These are phyloP conservation scores for Metridium senile DNA, from an alignment of 92 coral and sea anemone genomes.

Conservation along the genomic window DNA sequence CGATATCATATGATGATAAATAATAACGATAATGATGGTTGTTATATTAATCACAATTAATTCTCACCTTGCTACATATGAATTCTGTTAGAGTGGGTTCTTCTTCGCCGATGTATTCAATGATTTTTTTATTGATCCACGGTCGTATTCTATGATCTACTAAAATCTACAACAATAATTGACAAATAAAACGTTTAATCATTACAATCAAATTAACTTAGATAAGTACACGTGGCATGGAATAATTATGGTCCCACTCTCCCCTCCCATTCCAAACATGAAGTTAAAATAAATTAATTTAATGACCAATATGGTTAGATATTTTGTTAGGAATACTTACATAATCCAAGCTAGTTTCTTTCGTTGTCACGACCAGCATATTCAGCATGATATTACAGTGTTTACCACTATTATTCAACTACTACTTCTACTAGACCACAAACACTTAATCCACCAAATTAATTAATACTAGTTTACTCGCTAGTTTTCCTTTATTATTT, in stretches of 20 bases:
- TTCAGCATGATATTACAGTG: neutral
- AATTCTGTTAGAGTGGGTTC: slow-evolving; percentile 96
- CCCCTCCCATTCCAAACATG: too few relatives aligned
- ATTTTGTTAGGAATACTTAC: neutral
- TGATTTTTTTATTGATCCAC: slow-evolving; percentile 97
- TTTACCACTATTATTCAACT: neutral
- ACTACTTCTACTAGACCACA: neutral
- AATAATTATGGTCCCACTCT: too few relatives aligned
- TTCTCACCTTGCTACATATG: slow-evolving; percentile 91
- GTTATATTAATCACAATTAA: too few relatives aligned
- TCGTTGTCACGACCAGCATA: neutral
- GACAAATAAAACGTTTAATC: neutral
- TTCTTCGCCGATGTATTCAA: slow-evolving; percentile 98
- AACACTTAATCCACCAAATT: neutral
- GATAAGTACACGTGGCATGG: too few relatives aligned
- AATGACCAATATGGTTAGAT: too few relatives aligned
- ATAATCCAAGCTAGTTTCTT: neutral
- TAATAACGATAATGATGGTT: too few relatives aligned
- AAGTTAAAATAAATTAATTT: too few relatives aligned
- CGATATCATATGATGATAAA: too few relatives aligned
- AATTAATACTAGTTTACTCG: neutral
- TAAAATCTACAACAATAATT: slow-evolving; percentile 67
- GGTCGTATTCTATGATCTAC: slow-evolving; percentile 99
- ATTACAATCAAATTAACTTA: neutral
- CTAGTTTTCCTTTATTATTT: too few relatives aligned